A percentile compares a stretch with the other conserved stretches of the same genome.
Conservation (phyloP, 2,113 vertebrate species). For the Protomyctophum bolini region DNA sequence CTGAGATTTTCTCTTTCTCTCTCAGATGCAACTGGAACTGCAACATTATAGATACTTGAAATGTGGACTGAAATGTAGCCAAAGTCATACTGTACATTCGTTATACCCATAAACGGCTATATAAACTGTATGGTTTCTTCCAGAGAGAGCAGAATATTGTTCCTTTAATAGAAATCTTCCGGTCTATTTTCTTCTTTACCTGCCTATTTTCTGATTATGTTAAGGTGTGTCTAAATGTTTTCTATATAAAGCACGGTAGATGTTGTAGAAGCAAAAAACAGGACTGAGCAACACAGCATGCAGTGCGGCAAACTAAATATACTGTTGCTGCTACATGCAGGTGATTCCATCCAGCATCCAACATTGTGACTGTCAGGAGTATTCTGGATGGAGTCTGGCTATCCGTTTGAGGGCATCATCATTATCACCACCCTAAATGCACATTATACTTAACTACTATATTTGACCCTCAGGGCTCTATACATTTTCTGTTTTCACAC, state of each 20-base stretch:
- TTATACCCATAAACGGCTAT: too few species aligned
- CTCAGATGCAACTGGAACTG: background rate
- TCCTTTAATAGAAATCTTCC: background rate
- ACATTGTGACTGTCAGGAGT: background rate
- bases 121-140: background rate
- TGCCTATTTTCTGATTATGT: background rate
- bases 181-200: background rate
- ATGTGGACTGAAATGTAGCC: too few species aligned
- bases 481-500: too few species aligned
- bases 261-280: constrained; percentile 20
- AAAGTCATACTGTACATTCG: too few species aligned
- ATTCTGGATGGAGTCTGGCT: too few species aligned
- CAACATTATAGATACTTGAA: background rate
- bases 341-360: background rate
- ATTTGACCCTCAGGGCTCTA: too few species aligned
- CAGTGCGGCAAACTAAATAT: constrained; percentile 28
- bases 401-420: too few species aligned
- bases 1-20: constrained; percentile 9
- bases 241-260: constrained; percentile 17
- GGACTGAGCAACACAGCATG: constrained; percentile 20
- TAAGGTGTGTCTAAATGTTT: constrained; percentile 5
- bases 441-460: too few species aligned
- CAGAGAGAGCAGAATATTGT: background rate
- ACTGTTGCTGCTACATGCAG: constrained; percentile 8
- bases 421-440: too few species aligned